Conservation (phyloP, 2,113 vertebrate genomes). For the Physeter macrocephalus region DNA sequence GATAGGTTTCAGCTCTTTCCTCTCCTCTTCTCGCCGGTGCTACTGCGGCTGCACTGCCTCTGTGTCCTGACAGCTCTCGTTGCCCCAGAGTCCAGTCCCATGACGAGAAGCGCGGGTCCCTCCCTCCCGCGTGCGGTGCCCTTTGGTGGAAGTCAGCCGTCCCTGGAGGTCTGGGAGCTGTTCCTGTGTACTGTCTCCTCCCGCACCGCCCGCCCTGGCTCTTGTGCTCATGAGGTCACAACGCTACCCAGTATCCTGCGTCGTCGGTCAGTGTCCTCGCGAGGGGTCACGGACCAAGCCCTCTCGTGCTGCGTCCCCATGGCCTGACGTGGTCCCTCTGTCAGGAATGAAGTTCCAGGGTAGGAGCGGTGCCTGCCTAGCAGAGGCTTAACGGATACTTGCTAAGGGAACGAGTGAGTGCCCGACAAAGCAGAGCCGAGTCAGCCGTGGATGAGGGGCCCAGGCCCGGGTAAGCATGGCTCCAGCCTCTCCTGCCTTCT, state of each 20-base stretch:
- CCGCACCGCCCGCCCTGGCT: fast-evolving
- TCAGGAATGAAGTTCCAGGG: background rate
- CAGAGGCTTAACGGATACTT: background rate
- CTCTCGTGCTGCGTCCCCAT: background rate
- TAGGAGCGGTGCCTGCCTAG: background rate
- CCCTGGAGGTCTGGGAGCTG: background rate
- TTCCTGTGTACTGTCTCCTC: background rate
- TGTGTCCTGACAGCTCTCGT: background rate
- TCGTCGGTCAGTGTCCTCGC: background rate
- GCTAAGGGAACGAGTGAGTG: background rate
- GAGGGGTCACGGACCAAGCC: background rate
- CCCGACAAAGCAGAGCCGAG: background rate
- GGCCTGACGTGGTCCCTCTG: background rate
- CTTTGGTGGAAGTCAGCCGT: background rate
- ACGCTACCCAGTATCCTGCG: fast-evolving
- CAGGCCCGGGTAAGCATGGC: background rate
- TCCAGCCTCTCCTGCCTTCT: background rate
- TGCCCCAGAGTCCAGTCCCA: background rate
- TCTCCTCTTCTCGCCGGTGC: background rate
- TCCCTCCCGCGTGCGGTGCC: fast-evolving
- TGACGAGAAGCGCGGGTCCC: background rate
- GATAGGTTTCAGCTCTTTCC: background rate
- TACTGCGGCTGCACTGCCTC: background rate
- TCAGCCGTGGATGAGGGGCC: background rate
- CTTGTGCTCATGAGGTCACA: background rate